phyloP scores from a whole-genome alignment of 2,888 invertebrate genomes.

The Marronus borbonicus region DNA sequence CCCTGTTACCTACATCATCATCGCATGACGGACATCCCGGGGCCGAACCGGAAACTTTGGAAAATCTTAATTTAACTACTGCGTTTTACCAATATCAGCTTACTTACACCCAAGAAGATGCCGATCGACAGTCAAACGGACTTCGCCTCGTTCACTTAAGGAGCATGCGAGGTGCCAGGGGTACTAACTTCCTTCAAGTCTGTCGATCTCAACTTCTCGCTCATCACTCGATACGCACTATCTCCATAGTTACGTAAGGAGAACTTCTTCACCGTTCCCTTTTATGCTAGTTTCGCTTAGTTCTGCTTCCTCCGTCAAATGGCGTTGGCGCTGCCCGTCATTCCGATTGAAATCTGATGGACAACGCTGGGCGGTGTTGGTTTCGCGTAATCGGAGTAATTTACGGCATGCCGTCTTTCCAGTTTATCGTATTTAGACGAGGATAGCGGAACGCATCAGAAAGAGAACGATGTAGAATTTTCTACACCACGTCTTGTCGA shows the following conservation, averaged over 20 bases:
- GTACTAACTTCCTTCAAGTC: no score
- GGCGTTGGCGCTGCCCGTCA: slow-evolving; percentile 17
- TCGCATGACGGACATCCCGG: not conserved
- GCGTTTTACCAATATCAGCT: slow-evolving; percentile 25
- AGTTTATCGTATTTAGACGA: slow-evolving; percentile 25
- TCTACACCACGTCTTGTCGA: not conserved
- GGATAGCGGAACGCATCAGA: not conserved
- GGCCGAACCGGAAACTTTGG: slow-evolving; percentile 5
- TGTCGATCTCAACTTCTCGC: not conserved
- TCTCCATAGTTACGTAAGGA: slow-evolving; percentile 12
- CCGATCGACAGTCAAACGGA: not conserved
- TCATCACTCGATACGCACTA: not conserved
- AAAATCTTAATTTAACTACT: slow-evolving; percentile 25
- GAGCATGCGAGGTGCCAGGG: not conserved
- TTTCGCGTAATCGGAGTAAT: slow-evolving; percentile 28
- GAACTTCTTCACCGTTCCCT: slow-evolving; percentile 4
- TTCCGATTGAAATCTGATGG: slow-evolving; percentile 35
- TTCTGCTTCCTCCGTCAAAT: not conserved
- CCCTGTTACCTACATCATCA: slow-evolving; percentile 21
- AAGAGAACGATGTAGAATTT: not conserved
- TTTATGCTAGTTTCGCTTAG: not conserved
- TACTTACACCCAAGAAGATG: not conserved
- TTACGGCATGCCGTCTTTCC: slow-evolving; percentile 30
- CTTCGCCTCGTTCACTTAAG: not conserved
- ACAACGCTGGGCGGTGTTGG: slow-evolving; percentile 14